Percentiles rank a stretch among this genome's conserved stretches.
phyloP scores from a whole-genome alignment of 2,113 vertebrate species.

The Tautogolabrus adspersus region DNA sequence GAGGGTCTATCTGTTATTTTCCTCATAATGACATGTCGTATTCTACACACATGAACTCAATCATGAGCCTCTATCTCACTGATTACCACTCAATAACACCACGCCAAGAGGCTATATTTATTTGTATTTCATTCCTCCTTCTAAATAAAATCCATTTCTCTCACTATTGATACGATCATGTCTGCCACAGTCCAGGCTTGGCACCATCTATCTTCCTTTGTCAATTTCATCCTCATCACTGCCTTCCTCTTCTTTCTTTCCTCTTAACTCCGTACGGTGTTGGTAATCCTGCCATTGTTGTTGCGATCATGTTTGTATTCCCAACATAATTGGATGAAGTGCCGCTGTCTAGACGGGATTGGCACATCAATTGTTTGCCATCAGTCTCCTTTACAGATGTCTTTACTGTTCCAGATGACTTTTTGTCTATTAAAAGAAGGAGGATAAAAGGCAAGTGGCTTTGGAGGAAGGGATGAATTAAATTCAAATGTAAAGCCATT shows the following conservation, averaged over 20 bases:
- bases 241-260: slow-evolving; percentile 52
- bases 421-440: slow-evolving; percentile 63
- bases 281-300: slow-evolving; percentile 84
- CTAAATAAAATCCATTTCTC: slow-evolving; percentile 57
- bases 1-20: slow-evolving; percentile 4
- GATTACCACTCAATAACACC: slow-evolving; percentile 9
- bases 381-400: slow-evolving; percentile 71
- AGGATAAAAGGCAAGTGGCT: slow-evolving; percentile 44
- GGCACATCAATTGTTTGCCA: slow-evolving; percentile 81
- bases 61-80: background rate
- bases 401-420: slow-evolving; percentile 69
- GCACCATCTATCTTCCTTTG: slow-evolving; percentile 61
- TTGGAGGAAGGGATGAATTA: slow-evolving; percentile 28
- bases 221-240: slow-evolving; percentile 71
- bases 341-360: slow-evolving; percentile 77
- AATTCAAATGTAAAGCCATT: slow-evolving; percentile 16
- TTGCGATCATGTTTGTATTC: slow-evolving; percentile 83
- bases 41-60: slow-evolving; percentile 17
- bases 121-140: slow-evolving; percentile 46
- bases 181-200: slow-evolving; percentile 54
- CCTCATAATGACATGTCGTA: slow-evolving; percentile 31
- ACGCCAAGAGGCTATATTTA: slow-evolving; percentile 12
- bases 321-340: slow-evolving; percentile 82
- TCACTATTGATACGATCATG: slow-evolving; percentile 62
- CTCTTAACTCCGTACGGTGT: slow-evolving; percentile 50